Conservation (phyloP, 2,113 vertebrate genomes). For the Anser cygnoides region DNA sequence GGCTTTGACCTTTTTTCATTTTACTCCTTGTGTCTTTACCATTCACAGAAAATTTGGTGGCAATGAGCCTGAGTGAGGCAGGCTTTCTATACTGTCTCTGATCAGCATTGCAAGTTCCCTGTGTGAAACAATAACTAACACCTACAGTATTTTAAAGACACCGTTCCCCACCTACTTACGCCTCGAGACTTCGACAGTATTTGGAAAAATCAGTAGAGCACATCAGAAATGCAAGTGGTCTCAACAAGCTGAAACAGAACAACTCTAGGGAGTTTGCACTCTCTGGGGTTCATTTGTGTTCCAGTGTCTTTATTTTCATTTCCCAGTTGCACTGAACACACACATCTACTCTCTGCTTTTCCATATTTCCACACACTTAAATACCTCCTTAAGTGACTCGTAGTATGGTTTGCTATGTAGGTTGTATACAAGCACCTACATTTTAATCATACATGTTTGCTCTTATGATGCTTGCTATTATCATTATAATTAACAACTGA, state of each 20-base stretch:
- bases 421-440: background rate
- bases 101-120: background rate
- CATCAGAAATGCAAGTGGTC: background rate
- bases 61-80: background rate
- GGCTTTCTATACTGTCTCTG: background rate
- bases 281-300: background rate
- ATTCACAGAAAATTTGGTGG: background rate
- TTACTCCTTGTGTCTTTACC: background rate
- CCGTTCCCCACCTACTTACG: background rate
- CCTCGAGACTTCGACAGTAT: background rate
- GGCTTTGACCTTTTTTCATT: background rate
- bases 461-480: background rate
- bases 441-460: background rate
- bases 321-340: background rate
- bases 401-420: background rate
- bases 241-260: background rate
- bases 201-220: background rate
- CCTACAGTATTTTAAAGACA: background rate
- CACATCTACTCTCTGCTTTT: background rate
- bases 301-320: background rate
- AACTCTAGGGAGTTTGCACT: background rate
- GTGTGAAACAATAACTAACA: background rate
- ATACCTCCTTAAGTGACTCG: background rate
- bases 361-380: rapidly evolving
- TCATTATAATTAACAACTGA: background rate